These are phyloP conservation scores for Capreolus pygargus DNA, from an alignment of 2,113 vertebrate species.

Conservation along the genomic window DNA sequence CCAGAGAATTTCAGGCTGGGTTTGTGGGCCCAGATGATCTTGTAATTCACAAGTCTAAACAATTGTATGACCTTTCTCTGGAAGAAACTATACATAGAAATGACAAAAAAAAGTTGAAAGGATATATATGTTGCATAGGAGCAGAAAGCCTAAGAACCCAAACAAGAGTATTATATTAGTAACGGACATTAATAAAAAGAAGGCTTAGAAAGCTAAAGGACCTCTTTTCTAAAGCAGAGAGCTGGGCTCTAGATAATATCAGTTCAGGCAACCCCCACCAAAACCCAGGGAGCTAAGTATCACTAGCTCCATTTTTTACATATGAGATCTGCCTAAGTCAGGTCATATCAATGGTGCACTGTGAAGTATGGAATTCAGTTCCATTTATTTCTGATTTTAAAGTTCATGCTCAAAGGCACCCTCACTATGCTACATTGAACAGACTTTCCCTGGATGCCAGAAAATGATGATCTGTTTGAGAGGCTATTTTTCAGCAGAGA, in stretches of 20 bases:
- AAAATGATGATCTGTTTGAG: slow-evolving; percentile 52
- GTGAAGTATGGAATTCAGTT: neutral
- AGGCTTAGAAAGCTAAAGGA: neutral
- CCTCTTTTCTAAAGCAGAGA: neutral
- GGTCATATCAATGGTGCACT: neutral
- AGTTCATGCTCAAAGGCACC: neutral
- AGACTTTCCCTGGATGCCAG: slow-evolving; percentile 12
- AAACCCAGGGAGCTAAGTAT: neutral
- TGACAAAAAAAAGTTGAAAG: neutral
- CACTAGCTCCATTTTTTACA: neutral
- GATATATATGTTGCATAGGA: neutral
- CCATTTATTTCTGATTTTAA: neutral
- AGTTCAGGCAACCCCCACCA: neutral
- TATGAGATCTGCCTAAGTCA: neutral
- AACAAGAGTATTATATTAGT: neutral
- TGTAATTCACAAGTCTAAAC: neutral
- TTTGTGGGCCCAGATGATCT: neutral
- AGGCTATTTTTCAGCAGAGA: slow-evolving; percentile 20
- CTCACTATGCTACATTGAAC: neutral
- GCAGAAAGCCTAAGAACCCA: neutral
- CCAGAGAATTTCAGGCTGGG: neutral
- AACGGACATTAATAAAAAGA: neutral
- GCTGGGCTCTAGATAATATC: neutral
- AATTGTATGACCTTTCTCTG: neutral
- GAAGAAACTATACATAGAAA: neutral